These are phyloP conservation scores for Gasteruption jaculator DNA, from an alignment of 2,888 invertebrate genomes.

Conservation along the genomic window DNA sequence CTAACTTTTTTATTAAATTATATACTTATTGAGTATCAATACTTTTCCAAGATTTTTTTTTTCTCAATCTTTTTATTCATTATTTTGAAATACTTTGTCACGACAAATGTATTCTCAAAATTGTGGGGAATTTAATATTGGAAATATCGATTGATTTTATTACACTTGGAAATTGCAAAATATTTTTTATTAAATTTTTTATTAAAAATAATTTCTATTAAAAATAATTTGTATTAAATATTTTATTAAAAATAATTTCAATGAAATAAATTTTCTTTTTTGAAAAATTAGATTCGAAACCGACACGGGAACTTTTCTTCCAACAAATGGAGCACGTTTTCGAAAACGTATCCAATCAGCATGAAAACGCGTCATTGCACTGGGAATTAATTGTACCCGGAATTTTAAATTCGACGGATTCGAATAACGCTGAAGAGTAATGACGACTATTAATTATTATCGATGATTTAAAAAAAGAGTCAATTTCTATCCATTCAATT, in stretches of 20 bases:
- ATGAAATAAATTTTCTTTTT: slow-evolving; percentile 2
- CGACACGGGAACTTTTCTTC: slow-evolving; percentile 31
- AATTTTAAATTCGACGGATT: too few relatives aligned
- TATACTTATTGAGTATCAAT: too few relatives aligned
- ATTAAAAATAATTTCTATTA: too few relatives aligned
- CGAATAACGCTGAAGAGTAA: too few relatives aligned
- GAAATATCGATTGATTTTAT: not conserved
- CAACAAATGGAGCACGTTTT: slow-evolving; percentile 29
- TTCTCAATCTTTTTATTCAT: not conserved
- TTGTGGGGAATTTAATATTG: not conserved
- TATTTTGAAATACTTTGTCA: not conserved
- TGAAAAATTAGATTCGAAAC: slow-evolving; percentile 28
- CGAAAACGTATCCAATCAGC: slow-evolving; percentile 13
- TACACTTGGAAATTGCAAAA: slow-evolving; percentile 7
- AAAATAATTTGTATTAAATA: too few relatives aligned
- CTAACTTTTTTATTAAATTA: not conserved
- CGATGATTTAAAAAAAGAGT: too few relatives aligned
- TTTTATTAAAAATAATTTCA: too few relatives aligned
- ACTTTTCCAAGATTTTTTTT: too few relatives aligned
- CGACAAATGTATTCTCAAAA: not conserved
- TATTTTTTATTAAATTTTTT: not conserved
- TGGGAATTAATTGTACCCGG: slow-evolving; percentile 27
- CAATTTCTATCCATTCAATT: too few relatives aligned
- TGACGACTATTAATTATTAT: too few relatives aligned
- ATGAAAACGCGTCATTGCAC: slow-evolving; percentile 24